Percentiles rank a stretch among this genome's conserved stretches.
phyloP scores from a whole-genome alignment of 2,113 vertebrate genomes.

The Psilopogon haemacephalus region DNA sequence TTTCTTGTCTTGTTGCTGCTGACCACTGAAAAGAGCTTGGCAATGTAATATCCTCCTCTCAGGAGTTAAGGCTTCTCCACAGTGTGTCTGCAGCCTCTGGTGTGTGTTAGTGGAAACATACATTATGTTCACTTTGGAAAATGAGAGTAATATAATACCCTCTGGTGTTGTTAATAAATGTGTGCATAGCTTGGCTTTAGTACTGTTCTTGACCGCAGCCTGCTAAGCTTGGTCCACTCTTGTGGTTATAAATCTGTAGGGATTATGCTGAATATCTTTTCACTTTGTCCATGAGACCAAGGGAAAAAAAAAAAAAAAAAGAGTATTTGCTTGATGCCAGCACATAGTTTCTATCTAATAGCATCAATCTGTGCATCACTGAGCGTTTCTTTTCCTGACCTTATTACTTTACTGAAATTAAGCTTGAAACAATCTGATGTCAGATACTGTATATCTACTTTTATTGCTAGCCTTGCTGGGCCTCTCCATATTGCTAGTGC shows the following conservation, averaged over 20 bases:
- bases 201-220: constrained; percentile 32
- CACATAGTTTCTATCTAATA: constrained; percentile 62
- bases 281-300: constrained; percentile 59
- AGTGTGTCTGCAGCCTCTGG: background rate
- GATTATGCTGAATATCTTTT: constrained; percentile 57
- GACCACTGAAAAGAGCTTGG: too few species aligned
- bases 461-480: constrained; percentile 79
- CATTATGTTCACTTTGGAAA: constrained; percentile 24
- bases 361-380: constrained; percentile 79
- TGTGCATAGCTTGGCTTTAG: constrained; percentile 44
- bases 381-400: constrained; percentile 78
- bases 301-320: constrained; percentile 19
- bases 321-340: constrained; percentile 54
- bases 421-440: constrained; percentile 83
- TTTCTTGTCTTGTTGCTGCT: background rate
- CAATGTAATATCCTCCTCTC: background rate
- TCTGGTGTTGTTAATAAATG: constrained; percentile 50
- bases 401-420: constrained; percentile 85
- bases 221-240: constrained; percentile 23
- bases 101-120: constrained; percentile 4
- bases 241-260: constrained; percentile 55
- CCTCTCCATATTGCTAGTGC: constrained; percentile 76
- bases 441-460: constrained; percentile 83
- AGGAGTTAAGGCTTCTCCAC: background rate
- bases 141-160: constrained; percentile 26